These are phyloP conservation scores for Thysanoteuthis rhombus DNA, from an alignment of 2,888 invertebrate genomes.

Conservation along the genomic window DNA sequence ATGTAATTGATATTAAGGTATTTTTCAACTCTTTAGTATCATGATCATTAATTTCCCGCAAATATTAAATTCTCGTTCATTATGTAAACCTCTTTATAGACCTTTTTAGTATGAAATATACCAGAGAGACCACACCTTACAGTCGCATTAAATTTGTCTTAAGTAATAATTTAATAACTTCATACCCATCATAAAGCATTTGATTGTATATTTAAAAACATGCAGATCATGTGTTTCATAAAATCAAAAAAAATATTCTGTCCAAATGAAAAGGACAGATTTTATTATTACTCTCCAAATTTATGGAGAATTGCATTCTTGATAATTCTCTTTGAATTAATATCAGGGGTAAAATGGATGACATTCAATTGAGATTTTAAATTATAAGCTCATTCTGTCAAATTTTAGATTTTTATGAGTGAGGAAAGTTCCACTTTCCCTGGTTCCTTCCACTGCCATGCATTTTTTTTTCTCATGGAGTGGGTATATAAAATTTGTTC, in stretches of 20 bases:
- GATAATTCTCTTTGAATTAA: not conserved
- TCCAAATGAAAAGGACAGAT: not conserved
- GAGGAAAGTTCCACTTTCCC: not conserved
- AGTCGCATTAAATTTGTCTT: not conserved
- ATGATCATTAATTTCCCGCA: not conserved
- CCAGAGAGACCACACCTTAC: not conserved
- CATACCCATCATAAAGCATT: not conserved
- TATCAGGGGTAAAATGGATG: not conserved
- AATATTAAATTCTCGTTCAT: not conserved
- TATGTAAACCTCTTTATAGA: not conserved
- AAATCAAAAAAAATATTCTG: not conserved
- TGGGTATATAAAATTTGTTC: not conserved
- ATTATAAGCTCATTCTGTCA: not conserved
- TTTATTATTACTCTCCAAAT: not conserved
- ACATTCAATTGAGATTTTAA: not conserved
- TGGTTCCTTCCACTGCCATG: not conserved
- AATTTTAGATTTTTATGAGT: not conserved
- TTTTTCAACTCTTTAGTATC: not conserved
- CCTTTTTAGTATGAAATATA: not conserved
- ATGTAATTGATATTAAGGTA: too few species aligned
- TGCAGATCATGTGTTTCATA: not conserved
- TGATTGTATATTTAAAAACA: not conserved
- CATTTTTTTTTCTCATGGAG: not conserved
- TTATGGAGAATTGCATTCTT: not conserved
- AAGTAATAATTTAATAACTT: not conserved